These are phyloP conservation scores for Ammodytes dubius DNA, from an alignment of 2,113 vertebrate species.

Conservation along the genomic window DNA sequence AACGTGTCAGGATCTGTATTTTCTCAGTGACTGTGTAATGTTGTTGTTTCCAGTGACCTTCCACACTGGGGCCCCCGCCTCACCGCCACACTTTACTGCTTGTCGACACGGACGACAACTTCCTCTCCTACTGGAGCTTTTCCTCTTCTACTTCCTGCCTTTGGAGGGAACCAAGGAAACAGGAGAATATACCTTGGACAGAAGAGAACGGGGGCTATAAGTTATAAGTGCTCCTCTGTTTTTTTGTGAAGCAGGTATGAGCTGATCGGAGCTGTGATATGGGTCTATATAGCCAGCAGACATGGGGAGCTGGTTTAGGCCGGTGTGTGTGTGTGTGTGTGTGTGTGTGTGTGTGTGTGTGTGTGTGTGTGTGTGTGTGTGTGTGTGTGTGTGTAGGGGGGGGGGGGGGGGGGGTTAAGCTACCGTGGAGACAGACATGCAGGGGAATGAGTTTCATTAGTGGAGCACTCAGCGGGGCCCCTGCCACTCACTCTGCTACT, in stretches of 20 bases:
- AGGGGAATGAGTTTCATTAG: constrained; percentile 77
- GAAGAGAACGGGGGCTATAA: background rate
- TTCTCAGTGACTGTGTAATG: constrained; percentile 19
- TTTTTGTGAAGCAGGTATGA: constrained; percentile 46
- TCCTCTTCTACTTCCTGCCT: constrained; percentile 5
- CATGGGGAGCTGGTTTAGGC: constrained; percentile 4
- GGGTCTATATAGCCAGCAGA: constrained; percentile 12
- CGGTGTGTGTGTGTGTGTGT: too few relatives aligned
- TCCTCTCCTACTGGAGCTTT: constrained; percentile 12
- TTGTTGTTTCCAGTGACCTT: constrained; percentile 36
- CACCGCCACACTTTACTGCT: constrained; percentile 12
- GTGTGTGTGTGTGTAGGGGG: too few relatives aligned
- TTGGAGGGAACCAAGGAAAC: background rate
- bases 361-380: too few relatives aligned
- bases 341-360: too few relatives aligned
- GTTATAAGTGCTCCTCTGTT: background rate
- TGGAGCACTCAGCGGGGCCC: constrained; percentile 53
- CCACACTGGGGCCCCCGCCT: constrained; percentile 27
- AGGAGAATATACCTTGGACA: background rate
- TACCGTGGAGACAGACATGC: constrained; percentile 74
- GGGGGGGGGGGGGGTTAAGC: constrained; percentile 34
- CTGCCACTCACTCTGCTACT: constrained; percentile 64
- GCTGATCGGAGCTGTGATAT: constrained; percentile 47
- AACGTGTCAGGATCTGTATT: constrained; percentile 9
- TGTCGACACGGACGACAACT: constrained; percentile 30